Evolutionary conservation across 2,113 vertebrate genomes (phyloP), one percentile per base, ranked within the genome.

Genomic region (Pelecanus crispus): DNA sequence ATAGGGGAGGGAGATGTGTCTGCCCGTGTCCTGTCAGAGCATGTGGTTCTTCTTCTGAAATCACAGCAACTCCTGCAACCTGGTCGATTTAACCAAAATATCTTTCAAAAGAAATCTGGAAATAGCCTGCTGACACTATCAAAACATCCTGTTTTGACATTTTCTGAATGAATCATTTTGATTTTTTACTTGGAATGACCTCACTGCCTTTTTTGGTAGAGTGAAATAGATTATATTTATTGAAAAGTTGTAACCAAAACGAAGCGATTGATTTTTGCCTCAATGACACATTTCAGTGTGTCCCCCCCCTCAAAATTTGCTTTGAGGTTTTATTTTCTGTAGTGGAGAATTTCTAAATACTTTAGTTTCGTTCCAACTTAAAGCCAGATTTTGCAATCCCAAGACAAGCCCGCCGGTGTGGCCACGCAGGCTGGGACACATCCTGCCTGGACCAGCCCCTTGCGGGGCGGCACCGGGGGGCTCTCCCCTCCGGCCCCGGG

Each of bases 91-190:
- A 86, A 92, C 32, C 74, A 80, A 75, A 95, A 92, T 44, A 56
- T 88, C 93, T 96, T 94, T 90, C 4, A 2, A 92, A 93, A 94
- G 79, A 85, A 50, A 90, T 93, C 92, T 96, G 93, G 96, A 93
- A 94, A 82, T 29, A 86, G 92, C 32, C 63, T 14, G 49, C 71
- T 44, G 17, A 85, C 75, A 52, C 67, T 70, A 86, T 83, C 87
- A 94, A 94, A 94, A 96, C 96, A 96, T 96, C 96, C 95, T 96
- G 96, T 94, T 96, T 95, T 94, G 95, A 96, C 92, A 91, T 95
- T 91, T 96, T 96, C 91, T 92, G 95, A 96, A 96, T 96, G 91
- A 97, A 96, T 94, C 92, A 95, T 79, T 95, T 84, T 52, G 92
- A 81, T 59, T 90, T 94, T 85, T 81, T 21, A 7, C 47, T 95